A percentile compares a stretch with the other conserved stretches of the same genome.
These are phyloP conservation scores for Drosophila bipectinata DNA, from an alignment of 1,140 invertebrate species.

Conservation along the genomic window DNA sequence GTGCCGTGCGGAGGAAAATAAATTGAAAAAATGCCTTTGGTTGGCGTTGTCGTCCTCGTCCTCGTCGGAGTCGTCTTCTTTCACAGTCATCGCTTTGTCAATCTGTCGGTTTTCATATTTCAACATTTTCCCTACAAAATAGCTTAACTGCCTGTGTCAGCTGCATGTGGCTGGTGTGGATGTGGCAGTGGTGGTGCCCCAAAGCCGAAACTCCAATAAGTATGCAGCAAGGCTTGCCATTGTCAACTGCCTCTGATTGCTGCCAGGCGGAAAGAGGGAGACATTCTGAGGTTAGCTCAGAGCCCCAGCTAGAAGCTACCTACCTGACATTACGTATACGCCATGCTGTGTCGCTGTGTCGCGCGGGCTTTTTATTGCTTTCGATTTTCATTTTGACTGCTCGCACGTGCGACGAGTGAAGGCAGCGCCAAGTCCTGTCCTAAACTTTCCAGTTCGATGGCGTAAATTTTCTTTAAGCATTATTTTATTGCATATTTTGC, in stretches of 20 bases:
- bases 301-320: constrained; percentile 28
- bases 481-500: constrained; percentile 74
- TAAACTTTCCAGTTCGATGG: constrained; percentile 71
- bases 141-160: constrained; percentile 60
- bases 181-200: constrained; percentile 4
- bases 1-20: constrained; percentile 56
- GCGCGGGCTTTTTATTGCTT: constrained; percentile 71
- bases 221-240: constrained; percentile 66
- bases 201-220: constrained; percentile 63
- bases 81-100: constrained; percentile 40
- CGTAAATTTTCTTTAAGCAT: constrained; percentile 78
- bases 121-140: constrained; percentile 53
- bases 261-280: constrained; percentile 12
- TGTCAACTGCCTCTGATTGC: constrained; percentile 58
- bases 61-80: constrained; percentile 11
- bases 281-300: not conserved
- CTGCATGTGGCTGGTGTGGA: constrained; percentile 32
- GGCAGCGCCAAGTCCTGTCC: constrained; percentile 8
- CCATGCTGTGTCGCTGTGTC: constrained; percentile 54
- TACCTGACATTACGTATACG: constrained; percentile 66
- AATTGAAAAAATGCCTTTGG: constrained; percentile 73
- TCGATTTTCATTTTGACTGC: constrained; percentile 79
- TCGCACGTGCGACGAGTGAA: constrained; percentile 63
- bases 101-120: constrained; percentile 63
- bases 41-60: constrained; percentile 16